phyloP scores from a whole-genome alignment of 2,113 vertebrate genomes.

The Helogale parvula region DNA sequence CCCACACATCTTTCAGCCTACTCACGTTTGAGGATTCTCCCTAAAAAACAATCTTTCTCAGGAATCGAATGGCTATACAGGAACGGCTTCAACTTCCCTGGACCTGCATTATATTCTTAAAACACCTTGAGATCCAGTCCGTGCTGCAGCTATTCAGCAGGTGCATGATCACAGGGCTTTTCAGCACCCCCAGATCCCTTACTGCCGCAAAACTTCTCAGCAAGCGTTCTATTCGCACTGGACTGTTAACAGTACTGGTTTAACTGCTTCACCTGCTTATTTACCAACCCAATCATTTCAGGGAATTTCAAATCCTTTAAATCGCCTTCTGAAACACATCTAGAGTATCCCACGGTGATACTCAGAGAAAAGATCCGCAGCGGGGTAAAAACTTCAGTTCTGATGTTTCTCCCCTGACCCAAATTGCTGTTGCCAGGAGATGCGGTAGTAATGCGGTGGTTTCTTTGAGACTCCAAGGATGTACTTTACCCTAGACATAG shows the following conservation, averaged over 20 bases:
- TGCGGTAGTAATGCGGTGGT: constrained; percentile 75
- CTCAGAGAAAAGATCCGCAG: constrained; percentile 4
- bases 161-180: constrained; percentile 37
- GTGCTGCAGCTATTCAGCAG: constrained; percentile 29
- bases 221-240: not conserved
- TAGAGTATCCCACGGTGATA: not conserved
- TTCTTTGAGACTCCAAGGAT: constrained; percentile 21
- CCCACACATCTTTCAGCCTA: not conserved
- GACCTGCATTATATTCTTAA: not conserved
- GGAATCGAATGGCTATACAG: not conserved
- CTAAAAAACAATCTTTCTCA: not conserved
- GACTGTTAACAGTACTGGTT: not conserved
- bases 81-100: constrained; percentile 22
- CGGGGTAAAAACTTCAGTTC: constrained; percentile 47
- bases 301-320: constrained; percentile 42
- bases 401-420: constrained; percentile 63
- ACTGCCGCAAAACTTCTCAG: constrained; percentile 55
- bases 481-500: constrained; percentile 44
- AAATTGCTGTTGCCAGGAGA: constrained; percentile 68
- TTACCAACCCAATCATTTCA: constrained; percentile 3
- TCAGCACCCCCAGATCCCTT: not conserved
- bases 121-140: not conserved
- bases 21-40: not conserved
- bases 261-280: constrained; percentile 28
- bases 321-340: constrained; percentile 11